Conservation (phyloP, 2,888 invertebrate species). For the Drosophila mettleri region DNA sequence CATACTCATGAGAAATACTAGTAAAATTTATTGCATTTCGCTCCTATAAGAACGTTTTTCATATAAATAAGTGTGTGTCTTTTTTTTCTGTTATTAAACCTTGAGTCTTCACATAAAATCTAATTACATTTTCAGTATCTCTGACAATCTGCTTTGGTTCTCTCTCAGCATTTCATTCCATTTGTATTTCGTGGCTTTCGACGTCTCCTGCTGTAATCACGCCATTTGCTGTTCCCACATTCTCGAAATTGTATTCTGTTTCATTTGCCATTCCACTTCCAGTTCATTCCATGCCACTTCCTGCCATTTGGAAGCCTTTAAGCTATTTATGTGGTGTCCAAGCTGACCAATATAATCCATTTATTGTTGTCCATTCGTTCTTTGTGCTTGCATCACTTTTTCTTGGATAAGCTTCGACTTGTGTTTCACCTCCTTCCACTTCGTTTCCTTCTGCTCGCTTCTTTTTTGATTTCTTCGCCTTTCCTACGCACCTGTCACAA, state of each 20-base stretch:
- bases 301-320: conserved; percentile 2
- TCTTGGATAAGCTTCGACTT: conserved; percentile 15
- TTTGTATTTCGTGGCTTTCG: too few species aligned
- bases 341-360: conserved; percentile 35
- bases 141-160: too few species aligned
- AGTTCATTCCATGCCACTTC: neutral
- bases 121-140: too few species aligned
- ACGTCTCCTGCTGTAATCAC: too few species aligned
- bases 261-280: neutral
- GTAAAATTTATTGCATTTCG: too few species aligned
- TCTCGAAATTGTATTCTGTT: conserved; percentile 1
- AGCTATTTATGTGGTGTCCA: conserved; percentile 35
- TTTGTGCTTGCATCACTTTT: conserved; percentile 4
- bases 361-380: conserved; percentile 31
- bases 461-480: neutral
- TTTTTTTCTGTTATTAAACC: too few species aligned
- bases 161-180: too few species aligned
- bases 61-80: too few species aligned
- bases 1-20: too few species aligned
- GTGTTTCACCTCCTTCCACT: conserved; percentile 10
- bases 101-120: too few species aligned
- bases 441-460: neutral
- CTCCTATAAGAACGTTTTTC: too few species aligned
- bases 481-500: conserved; percentile 49
- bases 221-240: neutral